A percentile compares a stretch with the other conserved stretches of the same genome.
Conservation (phyloP, 2,797 vertebrate genomes). For the Anolis apletophallus region DNA sequence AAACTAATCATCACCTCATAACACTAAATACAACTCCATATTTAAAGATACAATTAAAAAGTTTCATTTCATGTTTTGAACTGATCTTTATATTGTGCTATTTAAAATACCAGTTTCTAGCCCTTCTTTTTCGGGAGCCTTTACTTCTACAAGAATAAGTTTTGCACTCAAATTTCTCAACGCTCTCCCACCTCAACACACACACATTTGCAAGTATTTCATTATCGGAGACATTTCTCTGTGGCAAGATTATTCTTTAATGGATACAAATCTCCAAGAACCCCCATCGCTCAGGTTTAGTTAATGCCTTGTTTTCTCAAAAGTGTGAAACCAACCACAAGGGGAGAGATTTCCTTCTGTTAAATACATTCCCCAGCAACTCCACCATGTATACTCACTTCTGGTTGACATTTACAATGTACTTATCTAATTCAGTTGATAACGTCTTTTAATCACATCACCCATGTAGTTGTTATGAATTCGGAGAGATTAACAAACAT, state of each 20-base stretch:
- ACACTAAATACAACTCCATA: not conserved
- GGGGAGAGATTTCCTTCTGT: conserved; percentile 3
- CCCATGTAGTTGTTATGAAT: not conserved
- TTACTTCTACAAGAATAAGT: not conserved
- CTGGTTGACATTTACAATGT: not conserved
- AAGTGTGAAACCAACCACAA: not conserved
- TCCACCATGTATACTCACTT: not conserved
- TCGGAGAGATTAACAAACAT: conserved; percentile 8
- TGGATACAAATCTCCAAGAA: not conserved
- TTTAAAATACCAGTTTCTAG: not conserved
- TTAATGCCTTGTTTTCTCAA: not conserved
- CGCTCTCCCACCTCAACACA: not conserved
- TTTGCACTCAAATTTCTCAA: not conserved
- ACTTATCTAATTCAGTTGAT: not conserved
- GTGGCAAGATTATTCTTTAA: not conserved
- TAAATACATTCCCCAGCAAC: not conserved
- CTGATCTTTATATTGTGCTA: not conserved
- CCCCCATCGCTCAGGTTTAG: not conserved
- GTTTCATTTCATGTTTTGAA: not conserved
- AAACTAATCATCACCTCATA: too few relatives aligned
- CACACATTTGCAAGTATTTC: not conserved
- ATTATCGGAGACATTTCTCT: not conserved
- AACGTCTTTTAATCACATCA: not conserved
- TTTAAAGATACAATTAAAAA: too few relatives aligned
- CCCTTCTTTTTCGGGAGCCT: not conserved